Evolutionary conservation across 1,140 invertebrate genomes (phyloP).

Genomic region (Maniola jurtina): DNA sequence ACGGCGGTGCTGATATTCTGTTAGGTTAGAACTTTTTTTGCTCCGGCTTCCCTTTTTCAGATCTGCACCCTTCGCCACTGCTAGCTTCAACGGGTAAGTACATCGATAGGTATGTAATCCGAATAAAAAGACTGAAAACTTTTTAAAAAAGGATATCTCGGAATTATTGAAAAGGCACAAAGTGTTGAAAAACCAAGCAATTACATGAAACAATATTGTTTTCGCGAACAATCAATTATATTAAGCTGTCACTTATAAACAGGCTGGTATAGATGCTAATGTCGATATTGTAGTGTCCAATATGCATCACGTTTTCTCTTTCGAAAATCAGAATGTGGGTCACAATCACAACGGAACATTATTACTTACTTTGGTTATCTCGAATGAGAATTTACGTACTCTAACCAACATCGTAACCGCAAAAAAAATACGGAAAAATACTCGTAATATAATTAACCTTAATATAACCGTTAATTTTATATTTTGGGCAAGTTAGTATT

Average conservation of each 20-base stretch:
- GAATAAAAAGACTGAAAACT: too few relatives aligned
- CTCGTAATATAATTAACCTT: constrained; percentile 1
- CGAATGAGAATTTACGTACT: constrained; percentile 50
- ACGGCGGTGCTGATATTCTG: too few relatives aligned
- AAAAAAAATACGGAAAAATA: neutral
- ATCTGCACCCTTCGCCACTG: too few relatives aligned
- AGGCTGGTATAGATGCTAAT: constrained; percentile 15
- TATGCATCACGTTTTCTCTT: constrained; percentile 63
- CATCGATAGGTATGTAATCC: too few relatives aligned
- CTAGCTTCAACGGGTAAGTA: too few relatives aligned
- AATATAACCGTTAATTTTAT: neutral
- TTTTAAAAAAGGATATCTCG: too few relatives aligned
- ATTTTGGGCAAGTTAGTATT: neutral
- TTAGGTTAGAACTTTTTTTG: too few relatives aligned
- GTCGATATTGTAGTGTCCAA: constrained; percentile 41
- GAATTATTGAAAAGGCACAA: too few relatives aligned
- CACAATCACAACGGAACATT: constrained; percentile 60
- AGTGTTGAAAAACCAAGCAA: neutral
- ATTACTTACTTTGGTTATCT: constrained; percentile 50
- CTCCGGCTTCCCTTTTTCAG: too few relatives aligned
- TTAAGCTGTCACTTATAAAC: constrained; percentile 9
- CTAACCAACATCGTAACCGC: constrained; percentile 33
- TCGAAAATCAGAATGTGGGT: constrained; percentile 58
- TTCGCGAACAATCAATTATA: constrained; percentile 20
- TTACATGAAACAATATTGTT: constrained; percentile 8